phyloP scores from a whole-genome alignment of 2,888 invertebrate species.

The Protophormia terraenovae region DNA sequence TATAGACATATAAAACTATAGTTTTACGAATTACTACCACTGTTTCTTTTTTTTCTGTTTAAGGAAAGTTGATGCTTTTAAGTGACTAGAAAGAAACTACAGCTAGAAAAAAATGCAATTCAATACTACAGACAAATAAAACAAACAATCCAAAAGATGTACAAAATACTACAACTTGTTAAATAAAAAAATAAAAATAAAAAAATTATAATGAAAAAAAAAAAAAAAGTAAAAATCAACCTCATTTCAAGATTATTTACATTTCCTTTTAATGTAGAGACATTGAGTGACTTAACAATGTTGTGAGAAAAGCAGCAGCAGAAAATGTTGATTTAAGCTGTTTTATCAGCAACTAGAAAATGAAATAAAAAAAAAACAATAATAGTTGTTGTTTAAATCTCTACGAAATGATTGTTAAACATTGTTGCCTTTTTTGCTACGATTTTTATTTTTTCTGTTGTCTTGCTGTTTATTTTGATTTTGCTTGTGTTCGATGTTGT shows the following conservation, averaged over 20 bases:
- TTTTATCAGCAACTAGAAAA: background rate
- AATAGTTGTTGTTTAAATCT: constrained; percentile 22
- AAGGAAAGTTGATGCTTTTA: constrained; percentile 10
- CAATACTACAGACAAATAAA: constrained; percentile 30
- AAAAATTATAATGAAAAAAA: background rate
- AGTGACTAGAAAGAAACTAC: no score
- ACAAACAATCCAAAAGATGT: background rate
- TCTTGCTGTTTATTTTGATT: background rate
- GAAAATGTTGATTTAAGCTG: constrained; percentile 2
- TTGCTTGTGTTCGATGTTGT: background rate
- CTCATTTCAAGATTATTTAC: constrained; percentile 70
- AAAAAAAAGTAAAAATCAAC: constrained; percentile 38
- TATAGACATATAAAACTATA: background rate
- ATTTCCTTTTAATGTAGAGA: constrained; percentile 68
- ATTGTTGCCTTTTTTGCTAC: constrained; percentile 38
- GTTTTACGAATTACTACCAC: background rate
- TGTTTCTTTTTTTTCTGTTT: background rate
- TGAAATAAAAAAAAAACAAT: background rate
- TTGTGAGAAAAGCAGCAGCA: constrained; percentile 14
- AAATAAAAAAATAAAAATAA: no score
- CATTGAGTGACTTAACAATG: constrained; percentile 69
- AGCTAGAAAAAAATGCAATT: constrained; percentile 34
- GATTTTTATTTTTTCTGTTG: constrained; percentile 10
- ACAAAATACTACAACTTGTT: constrained; percentile 19
- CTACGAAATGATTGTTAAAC: constrained; percentile 1